A percentile compares a stretch with the other conserved stretches of the same genome.
phyloP scores from a whole-genome alignment of 2,797 vertebrate genomes.

The Sebastes diaconus region DNA sequence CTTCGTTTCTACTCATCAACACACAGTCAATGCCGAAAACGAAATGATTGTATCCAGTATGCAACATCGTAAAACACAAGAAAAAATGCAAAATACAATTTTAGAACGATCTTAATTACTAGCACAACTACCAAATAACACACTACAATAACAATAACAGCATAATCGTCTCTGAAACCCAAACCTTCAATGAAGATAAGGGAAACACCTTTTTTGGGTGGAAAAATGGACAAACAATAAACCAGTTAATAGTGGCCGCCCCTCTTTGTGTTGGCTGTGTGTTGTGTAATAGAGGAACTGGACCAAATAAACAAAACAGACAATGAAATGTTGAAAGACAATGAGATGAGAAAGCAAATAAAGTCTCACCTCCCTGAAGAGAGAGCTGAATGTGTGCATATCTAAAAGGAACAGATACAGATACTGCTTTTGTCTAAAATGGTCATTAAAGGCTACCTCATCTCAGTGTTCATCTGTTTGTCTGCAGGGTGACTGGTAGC shows the following conservation, averaged over 20 bases:
- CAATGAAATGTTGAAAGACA: neutral
- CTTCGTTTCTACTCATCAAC: neutral
- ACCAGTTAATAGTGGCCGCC: neutral
- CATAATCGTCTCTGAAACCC: neutral
- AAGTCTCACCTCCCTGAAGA: neutral
- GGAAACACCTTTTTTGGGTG: neutral
- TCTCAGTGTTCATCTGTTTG: conserved; percentile 11
- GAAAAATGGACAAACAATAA: neutral
- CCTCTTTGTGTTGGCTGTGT: neutral
- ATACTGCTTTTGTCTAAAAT: neutral
- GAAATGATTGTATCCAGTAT: neutral
- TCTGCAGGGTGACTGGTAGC: conserved; percentile 21
- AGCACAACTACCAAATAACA: neutral
- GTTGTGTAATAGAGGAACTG: neutral
- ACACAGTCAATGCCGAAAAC: neutral
- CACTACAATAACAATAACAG: neutral
- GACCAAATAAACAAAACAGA: neutral
- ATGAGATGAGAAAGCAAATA: neutral
- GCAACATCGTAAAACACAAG: neutral
- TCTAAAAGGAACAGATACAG: neutral
- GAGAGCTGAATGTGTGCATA: neutral
- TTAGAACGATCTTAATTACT: neutral
- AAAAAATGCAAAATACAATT: neutral
- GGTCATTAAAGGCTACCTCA: neutral
- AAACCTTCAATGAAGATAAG: neutral